phyloP scores from a whole-genome alignment of 2,113 vertebrate genomes.

The Rousettus leschenaultii region DNA sequence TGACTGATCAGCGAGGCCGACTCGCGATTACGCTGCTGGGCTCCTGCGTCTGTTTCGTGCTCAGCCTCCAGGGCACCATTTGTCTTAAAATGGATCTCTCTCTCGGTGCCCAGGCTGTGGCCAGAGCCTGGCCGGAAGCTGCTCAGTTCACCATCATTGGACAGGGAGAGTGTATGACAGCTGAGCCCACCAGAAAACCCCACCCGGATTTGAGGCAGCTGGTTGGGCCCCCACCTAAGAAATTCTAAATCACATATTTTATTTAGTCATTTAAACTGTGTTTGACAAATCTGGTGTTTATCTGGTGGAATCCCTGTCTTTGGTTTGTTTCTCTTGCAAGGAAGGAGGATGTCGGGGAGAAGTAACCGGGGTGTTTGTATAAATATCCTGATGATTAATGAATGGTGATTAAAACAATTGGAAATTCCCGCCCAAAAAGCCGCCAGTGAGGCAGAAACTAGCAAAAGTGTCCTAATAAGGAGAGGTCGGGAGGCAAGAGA shows the following conservation, averaged over 20 bases:
- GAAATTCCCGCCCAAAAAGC: constrained; percentile 59
- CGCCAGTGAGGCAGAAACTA: not conserved
- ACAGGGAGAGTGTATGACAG: not conserved
- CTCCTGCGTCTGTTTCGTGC: not conserved
- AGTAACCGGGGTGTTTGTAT: not conserved
- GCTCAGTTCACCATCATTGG: accelerated
- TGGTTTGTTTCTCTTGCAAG: not conserved
- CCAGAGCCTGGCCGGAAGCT: not conserved
- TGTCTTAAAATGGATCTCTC: accelerated
- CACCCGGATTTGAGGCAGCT: not conserved
- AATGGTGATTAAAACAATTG: not conserved
- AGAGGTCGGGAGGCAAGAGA: not conserved
- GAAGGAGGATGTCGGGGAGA: not conserved
- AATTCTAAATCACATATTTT: not conserved
- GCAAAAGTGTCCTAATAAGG: constrained; percentile 45
- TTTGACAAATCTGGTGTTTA: not conserved
- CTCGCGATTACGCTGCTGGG: not conserved
- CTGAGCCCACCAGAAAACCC: not conserved
- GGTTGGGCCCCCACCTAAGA: not conserved
- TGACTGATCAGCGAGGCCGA: not conserved
- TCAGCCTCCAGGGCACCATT: not conserved
- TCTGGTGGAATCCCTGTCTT: not conserved
- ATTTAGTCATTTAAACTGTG: not conserved
- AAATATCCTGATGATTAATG: constrained; percentile 58
- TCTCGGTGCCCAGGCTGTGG: not conserved